Conservation (phyloP, 2,888 invertebrate species). For the Drosophila nigricruria region DNA sequence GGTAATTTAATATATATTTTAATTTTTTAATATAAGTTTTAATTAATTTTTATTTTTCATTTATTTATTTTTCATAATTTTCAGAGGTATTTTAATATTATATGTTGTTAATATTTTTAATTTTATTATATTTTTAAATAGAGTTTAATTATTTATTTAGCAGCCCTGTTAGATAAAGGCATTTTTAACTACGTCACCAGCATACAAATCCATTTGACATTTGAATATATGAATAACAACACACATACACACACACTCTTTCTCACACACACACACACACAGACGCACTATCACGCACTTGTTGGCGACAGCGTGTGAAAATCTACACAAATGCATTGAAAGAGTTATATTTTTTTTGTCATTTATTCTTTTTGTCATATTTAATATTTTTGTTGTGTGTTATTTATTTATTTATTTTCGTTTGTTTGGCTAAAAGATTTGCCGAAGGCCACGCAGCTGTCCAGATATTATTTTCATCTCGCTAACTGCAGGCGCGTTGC, state of each 20-base stretch:
- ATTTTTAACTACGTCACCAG: constrained; percentile 44
- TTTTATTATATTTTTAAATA: background rate
- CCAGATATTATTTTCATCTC: constrained; percentile 37
- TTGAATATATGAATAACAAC: constrained; percentile 18
- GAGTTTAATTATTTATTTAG: background rate
- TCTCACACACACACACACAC: constrained; percentile 18
- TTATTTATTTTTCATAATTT: background rate
- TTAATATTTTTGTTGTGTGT: constrained; percentile 12
- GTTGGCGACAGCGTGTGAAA: constrained; percentile 75
- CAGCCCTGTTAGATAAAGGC: constrained; percentile 41
- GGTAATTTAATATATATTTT: background rate
- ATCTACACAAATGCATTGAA: constrained; percentile 41
- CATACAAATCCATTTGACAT: constrained; percentile 23
- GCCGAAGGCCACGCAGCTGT: constrained; percentile 37
- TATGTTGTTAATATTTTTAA: background rate
- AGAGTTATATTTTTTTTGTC: background rate
- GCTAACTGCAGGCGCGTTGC: constrained; percentile 11
- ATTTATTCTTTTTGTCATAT: constrained; percentile 12
- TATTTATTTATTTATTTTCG: constrained; percentile 6
- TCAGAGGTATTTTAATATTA: too few species aligned
- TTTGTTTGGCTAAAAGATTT: constrained; percentile 30
- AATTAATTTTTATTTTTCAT: background rate
- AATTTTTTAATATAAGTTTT: background rate
- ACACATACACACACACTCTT: constrained; percentile 1
- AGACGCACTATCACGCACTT: constrained; percentile 31